Conservation (phyloP, 2,888 invertebrate genomes). For the Lumbricus terrestris region DNA sequence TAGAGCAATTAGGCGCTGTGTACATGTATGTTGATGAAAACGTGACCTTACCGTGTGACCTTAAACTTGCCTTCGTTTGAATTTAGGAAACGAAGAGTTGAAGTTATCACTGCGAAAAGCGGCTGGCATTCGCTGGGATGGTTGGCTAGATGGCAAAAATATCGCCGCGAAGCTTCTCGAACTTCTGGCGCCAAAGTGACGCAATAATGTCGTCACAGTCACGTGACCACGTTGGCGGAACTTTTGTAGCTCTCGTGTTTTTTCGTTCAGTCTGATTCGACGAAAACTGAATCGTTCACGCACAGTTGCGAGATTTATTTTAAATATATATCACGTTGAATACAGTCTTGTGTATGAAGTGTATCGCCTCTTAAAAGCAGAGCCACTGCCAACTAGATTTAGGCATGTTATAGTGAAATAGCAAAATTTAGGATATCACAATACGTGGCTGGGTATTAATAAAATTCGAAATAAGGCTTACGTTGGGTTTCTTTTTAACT, state of each 20-base stretch:
- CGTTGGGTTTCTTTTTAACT: too few species aligned
- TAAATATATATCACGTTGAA: neutral
- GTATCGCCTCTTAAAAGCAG: too few species aligned
- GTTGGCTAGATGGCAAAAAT: neutral
- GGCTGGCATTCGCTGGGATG: neutral
- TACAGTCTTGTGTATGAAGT: neutral
- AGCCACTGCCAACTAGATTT: too few species aligned
- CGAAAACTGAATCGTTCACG: neutral
- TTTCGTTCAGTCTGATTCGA: neutral
- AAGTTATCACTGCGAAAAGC: neutral
- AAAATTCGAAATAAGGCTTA: too few species aligned
- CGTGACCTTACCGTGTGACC: too few species aligned
- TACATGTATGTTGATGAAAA: too few species aligned
- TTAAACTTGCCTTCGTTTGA: neutral
- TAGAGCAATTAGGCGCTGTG: too few species aligned
- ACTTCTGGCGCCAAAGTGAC: neutral
- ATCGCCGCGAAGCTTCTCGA: neutral
- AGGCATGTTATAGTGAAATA: too few species aligned
- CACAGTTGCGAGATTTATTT: neutral
- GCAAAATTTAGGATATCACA: too few species aligned
- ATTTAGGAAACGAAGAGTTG: neutral
- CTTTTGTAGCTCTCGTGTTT: neutral
- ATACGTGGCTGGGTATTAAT: too few species aligned
- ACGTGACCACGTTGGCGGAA: neutral
- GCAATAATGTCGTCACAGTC: neutral